These are phyloP conservation scores for Mirza zaza DNA, from an alignment of 2,113 vertebrate genomes.

Conservation along the genomic window DNA sequence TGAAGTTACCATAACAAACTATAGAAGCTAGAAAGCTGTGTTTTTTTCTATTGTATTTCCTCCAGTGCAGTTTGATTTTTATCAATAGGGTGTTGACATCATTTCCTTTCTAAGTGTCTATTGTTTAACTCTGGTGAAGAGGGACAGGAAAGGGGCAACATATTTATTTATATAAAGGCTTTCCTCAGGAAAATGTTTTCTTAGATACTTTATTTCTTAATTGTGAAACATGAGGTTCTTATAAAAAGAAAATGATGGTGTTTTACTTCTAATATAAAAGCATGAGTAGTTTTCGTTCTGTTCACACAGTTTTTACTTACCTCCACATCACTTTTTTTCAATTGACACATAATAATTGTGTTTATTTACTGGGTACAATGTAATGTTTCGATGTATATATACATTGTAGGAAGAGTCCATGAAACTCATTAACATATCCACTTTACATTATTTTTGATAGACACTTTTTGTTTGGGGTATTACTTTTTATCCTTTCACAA, in stretches of 20 bases:
- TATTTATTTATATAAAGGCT: slow-evolving; percentile 40
- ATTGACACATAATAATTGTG: background rate
- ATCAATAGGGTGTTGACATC: slow-evolving; percentile 6
- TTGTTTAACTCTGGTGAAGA: slow-evolving; percentile 49
- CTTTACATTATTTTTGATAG: background rate
- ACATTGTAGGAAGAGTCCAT: background rate
- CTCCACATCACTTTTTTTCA: background rate
- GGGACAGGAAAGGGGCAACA: slow-evolving; percentile 49
- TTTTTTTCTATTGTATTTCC: slow-evolving; percentile 40
- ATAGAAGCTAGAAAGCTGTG: background rate
- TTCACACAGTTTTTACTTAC: accelerated
- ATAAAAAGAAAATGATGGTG: background rate
- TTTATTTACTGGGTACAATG: no score
- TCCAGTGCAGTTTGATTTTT: slow-evolving; percentile 56
- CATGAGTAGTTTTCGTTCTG: background rate
- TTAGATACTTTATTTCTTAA: background rate
- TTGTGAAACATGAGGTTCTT: background rate
- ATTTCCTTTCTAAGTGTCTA: slow-evolving; percentile 63
- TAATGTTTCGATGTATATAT: background rate
- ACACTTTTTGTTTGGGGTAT: background rate
- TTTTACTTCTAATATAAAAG: background rate
- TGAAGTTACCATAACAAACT: slow-evolving; percentile 1
- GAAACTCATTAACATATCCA: background rate
- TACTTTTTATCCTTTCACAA: background rate
- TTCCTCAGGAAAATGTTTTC: background rate